Conservation (phyloP, 2,797 vertebrate species). For the Rousettus madagascariensis region DNA sequence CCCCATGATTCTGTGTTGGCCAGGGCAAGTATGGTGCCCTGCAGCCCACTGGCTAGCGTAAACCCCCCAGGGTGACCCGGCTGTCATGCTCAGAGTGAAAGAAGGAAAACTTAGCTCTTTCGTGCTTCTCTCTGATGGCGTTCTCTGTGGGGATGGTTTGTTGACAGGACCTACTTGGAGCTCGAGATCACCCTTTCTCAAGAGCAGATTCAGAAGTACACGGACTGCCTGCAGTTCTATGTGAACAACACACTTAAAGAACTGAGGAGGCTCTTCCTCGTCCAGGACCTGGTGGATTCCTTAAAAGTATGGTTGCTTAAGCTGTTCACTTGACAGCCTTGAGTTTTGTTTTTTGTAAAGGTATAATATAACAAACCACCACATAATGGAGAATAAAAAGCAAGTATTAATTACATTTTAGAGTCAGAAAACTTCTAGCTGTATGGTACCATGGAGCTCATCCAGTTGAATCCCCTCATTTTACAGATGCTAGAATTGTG, state of each 20-base stretch:
- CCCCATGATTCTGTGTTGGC: no score
- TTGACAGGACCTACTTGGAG: slow-evolving; percentile 95
- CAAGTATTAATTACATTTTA: neutral
- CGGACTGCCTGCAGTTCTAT: slow-evolving; percentile 95
- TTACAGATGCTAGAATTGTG: neutral
- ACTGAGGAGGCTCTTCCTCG: slow-evolving; percentile 96
- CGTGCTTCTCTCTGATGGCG: neutral
- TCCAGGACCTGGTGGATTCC: slow-evolving; percentile 98
- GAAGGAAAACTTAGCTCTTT: fast-evolving
- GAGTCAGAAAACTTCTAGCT: neutral
- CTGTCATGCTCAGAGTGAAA: neutral
- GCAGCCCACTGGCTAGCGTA: neutral
- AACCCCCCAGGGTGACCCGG: neutral
- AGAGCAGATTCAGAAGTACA: slow-evolving; percentile 98
- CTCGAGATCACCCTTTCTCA: slow-evolving; percentile 96
- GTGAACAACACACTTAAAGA: slow-evolving; percentile 96
- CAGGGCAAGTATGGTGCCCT: neutral
- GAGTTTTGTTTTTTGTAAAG: neutral
- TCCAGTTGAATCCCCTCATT: neutral
- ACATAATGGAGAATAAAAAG: neutral
- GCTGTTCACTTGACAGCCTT: neutral
- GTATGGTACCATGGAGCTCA: neutral
- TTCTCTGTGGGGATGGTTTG: slow-evolving; percentile 55
- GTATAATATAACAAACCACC: neutral
- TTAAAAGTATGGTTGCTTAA: slow-evolving; percentile 90